Evolutionary conservation across 2,888 invertebrate species (phyloP).

Genomic region (Cremastobaeus sp.): DNA sequence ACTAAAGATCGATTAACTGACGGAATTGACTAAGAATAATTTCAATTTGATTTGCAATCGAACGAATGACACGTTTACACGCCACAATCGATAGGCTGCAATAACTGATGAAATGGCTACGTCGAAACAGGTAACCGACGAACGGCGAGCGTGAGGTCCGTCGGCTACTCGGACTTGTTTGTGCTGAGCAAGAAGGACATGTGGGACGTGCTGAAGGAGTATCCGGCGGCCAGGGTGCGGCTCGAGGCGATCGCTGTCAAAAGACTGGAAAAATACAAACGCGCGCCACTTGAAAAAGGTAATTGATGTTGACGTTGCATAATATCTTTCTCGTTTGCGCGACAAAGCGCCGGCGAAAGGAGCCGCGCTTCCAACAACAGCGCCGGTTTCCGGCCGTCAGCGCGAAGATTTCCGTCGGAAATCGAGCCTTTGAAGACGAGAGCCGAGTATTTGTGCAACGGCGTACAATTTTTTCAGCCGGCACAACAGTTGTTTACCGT

Average conservation of each 20-base stretch:
- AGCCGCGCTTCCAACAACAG: background rate
- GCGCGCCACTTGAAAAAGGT: constrained; percentile 96
- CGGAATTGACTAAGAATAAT: too few relatives aligned
- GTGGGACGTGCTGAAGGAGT: constrained; percentile 99
- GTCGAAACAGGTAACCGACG: constrained; percentile 92
- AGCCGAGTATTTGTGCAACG: too few relatives aligned
- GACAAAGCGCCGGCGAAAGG: constrained; percentile 1
- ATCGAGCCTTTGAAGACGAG: too few relatives aligned
- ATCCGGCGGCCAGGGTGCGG: constrained; percentile 94
- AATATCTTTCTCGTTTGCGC: constrained; percentile 37
- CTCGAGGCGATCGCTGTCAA: constrained; percentile 98
- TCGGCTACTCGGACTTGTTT: constrained; percentile 99
- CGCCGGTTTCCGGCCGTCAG: background rate
- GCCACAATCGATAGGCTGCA: constrained; percentile 69
- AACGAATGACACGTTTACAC: constrained; percentile 47
- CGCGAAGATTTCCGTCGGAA: too few relatives aligned
- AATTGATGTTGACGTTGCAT: constrained; percentile 69
- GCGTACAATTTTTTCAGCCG: too few relatives aligned
- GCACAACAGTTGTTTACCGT: too few relatives aligned
- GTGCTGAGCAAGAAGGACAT: constrained; percentile 99
- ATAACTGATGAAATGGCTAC: constrained; percentile 78
- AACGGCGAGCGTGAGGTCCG: constrained; percentile 98
- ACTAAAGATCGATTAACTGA: too few relatives aligned
- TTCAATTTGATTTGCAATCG: background rate
- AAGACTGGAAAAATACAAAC: constrained; percentile 97